phyloP scores from a whole-genome alignment of 2,888 invertebrate genomes.

The Tenthredo distinguenda region DNA sequence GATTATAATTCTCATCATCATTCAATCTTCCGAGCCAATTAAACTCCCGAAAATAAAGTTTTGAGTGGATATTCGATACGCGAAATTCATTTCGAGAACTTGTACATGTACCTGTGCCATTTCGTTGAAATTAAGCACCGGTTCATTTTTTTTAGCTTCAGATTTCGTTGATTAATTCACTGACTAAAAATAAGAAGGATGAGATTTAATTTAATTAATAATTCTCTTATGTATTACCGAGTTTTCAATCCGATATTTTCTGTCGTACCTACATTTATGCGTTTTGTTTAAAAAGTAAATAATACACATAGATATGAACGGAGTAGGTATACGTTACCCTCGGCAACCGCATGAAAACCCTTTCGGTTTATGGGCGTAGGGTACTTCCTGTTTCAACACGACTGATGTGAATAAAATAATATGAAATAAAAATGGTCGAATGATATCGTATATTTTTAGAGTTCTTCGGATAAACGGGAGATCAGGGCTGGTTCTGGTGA shows the following conservation, averaged over 20 bases:
- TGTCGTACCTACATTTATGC: constrained; percentile 64
- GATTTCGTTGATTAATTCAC: background rate
- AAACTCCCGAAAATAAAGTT: no score
- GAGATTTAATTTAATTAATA: no score
- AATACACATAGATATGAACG: background rate
- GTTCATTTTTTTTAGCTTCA: background rate
- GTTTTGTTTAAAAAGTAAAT: background rate
- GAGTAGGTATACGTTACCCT: background rate
- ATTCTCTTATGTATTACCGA: background rate
- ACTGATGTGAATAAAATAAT: constrained; percentile 36
- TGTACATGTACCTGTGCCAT: background rate
- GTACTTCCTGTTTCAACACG: background rate
- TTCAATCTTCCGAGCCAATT: background rate
- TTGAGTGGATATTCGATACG: background rate
- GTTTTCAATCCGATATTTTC: background rate
- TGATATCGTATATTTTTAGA: constrained; percentile 11
- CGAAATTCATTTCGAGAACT: background rate
- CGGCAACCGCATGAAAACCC: background rate
- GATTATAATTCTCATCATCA: background rate
- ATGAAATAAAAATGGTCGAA: constrained; percentile 22
- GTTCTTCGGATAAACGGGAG: constrained; percentile 3
- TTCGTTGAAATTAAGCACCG: background rate
- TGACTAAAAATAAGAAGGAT: background rate
- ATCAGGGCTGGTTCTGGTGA: background rate
- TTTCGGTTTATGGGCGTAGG: background rate